Evolutionary conservation across 2,888 invertebrate genomes (phyloP).

Genomic region (Meiosimyza platycephala): DNA sequence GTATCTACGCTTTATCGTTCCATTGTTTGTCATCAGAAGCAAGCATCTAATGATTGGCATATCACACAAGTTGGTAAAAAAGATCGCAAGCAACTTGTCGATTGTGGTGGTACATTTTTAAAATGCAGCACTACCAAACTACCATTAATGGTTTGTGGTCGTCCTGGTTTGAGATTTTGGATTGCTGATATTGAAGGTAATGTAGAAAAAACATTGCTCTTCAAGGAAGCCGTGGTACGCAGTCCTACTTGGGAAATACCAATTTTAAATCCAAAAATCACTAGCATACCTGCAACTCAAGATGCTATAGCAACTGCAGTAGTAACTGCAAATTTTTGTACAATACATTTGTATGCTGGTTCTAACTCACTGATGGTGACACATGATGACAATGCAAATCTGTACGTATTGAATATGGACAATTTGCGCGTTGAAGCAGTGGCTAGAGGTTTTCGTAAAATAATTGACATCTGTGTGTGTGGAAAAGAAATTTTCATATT

Average conservation of each 20-base stretch:
- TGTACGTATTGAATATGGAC: slow-evolving; percentile 82
- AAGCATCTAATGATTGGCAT: slow-evolving; percentile 72
- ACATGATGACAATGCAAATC: slow-evolving; percentile 73
- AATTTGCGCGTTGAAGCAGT: slow-evolving; percentile 75
- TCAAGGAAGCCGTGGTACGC: slow-evolving; percentile 74
- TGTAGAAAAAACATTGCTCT: slow-evolving; percentile 86
- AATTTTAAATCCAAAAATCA: slow-evolving; percentile 75
- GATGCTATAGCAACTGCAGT: slow-evolving; percentile 38
- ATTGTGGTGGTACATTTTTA: slow-evolving; percentile 74
- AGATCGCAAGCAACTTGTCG: slow-evolving; percentile 82
- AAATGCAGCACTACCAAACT: slow-evolving; percentile 47
- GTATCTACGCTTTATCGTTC: slow-evolving; percentile 87
- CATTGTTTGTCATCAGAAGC: slow-evolving; percentile 76
- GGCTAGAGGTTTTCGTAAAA: slow-evolving; percentile 73
- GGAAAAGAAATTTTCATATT: slow-evolving; percentile 81
- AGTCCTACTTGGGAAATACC: slow-evolving; percentile 75
- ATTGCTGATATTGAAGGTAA: slow-evolving; percentile 79
- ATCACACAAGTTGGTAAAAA: slow-evolving; percentile 86
- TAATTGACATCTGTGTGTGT: slow-evolving; percentile 60
- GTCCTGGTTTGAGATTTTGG: slow-evolving; percentile 89
- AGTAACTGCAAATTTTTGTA: slow-evolving; percentile 70
- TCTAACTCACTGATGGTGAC: slow-evolving; percentile 78
- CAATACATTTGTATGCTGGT: slow-evolving; percentile 73
- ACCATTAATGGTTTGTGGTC: slow-evolving; percentile 75
- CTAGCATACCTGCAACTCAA: neutral